These are phyloP conservation scores for Sycophila sp. DNA, from an alignment of 1,140 invertebrate genomes.

Conservation along the genomic window DNA sequence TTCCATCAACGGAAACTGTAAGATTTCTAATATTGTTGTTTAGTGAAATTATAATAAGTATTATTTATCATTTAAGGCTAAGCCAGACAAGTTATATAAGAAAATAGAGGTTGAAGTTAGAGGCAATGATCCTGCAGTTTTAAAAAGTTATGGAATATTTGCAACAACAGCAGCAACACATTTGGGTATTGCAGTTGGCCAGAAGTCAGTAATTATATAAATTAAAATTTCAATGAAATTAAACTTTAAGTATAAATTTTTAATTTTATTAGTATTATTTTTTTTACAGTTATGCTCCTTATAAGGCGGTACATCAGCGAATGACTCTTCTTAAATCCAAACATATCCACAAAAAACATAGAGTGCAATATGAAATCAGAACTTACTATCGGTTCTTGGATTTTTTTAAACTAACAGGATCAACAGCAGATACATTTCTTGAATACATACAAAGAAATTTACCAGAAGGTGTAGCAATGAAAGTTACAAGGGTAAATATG, in stretches of 20 bases:
- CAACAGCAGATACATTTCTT: conserved; percentile 93
- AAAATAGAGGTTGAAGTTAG: conserved; percentile 87
- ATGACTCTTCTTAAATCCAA: conserved; percentile 87
- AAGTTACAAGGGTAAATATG: conserved; percentile 82
- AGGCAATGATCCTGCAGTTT: conserved; percentile 85
- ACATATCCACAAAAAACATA: conserved; percentile 93
- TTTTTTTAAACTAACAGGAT: conserved; percentile 88
- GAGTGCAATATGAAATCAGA: conserved; percentile 94
- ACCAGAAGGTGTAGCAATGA: conserved; percentile 96
- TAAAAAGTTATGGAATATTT: conserved; percentile 91
- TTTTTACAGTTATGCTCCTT: conserved; percentile 73
- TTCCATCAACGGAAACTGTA: conserved; percentile 20
- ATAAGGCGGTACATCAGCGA: conserved; percentile 79
- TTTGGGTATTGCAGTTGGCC: conserved; percentile 79
- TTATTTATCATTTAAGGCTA: conserved; percentile 32
- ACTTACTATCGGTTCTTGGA: conserved; percentile 91
- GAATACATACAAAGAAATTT: conserved; percentile 98
- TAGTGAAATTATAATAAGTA: not conserved
- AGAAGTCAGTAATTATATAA: conserved; percentile 70
- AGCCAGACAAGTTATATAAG: conserved; percentile 81
- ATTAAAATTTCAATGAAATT: not conserved
- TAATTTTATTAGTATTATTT: too few relatives aligned
- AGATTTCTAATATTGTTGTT: not conserved
- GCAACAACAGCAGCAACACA: conserved; percentile 80
- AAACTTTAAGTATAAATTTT: not conserved